Conservation (phyloP, 2,888 invertebrate species). For the Yponomeuta sedellus region DNA sequence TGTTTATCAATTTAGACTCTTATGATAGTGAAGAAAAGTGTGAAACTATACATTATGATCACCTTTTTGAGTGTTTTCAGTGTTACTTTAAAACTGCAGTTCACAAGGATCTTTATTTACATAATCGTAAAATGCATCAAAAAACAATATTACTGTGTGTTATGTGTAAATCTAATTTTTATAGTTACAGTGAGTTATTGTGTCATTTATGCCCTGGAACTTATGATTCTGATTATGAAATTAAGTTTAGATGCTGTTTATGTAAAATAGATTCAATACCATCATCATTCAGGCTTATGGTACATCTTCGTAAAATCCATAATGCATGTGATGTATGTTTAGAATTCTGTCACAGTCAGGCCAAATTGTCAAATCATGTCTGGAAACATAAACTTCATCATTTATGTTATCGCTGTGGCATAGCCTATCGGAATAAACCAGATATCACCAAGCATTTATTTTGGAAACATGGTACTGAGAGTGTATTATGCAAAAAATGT, state of each 20-base stretch:
- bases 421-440: conserved; percentile 90
- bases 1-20: conserved; percentile 84
- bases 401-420: conserved; percentile 90
- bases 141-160: conserved; percentile 88
- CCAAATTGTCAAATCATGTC: conserved; percentile 88
- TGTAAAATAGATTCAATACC: conserved; percentile 86
- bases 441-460: conserved; percentile 93
- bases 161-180: conserved; percentile 92
- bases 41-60: conserved; percentile 77
- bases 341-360: conserved; percentile 87
- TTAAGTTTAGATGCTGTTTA: conserved; percentile 88
- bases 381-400: conserved; percentile 94
- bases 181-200: conserved; percentile 89
- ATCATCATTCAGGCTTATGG: conserved; percentile 92
- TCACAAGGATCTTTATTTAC: conserved; percentile 90
- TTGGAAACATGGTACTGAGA: conserved; percentile 95
- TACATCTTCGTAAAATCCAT: conserved; percentile 89
- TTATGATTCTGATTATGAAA: conserved; percentile 80
- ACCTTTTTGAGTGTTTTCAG: conserved; percentile 90
- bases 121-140: conserved; percentile 91
- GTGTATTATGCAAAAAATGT: conserved; percentile 89
- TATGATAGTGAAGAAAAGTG: conserved; percentile 79
- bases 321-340: conserved; percentile 92
- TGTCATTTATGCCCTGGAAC: conserved; percentile 91
- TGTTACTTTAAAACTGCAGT: conserved; percentile 86